phyloP scores from a whole-genome alignment of 2,888 invertebrate genomes.

The Acronicta alni region DNA sequence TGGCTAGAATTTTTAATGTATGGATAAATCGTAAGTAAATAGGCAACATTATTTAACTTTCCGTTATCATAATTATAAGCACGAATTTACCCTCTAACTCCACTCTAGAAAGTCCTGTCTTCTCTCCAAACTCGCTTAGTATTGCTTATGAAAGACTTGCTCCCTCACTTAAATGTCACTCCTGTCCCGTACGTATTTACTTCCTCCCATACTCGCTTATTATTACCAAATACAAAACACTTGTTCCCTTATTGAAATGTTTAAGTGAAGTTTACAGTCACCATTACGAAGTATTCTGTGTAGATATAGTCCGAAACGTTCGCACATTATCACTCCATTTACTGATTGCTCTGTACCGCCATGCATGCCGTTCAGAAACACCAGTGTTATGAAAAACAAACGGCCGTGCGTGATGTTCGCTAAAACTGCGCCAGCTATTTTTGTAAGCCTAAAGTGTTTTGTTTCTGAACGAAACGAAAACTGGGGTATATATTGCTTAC shows the following conservation, averaged over 20 bases:
- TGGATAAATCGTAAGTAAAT: too few species aligned
- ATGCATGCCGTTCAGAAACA: constrained; percentile 9
- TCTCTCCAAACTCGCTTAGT: too few species aligned
- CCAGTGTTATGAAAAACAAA: constrained; percentile 45
- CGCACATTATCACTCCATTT: constrained; percentile 10
- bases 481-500: constrained; percentile 16
- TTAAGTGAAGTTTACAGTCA: background rate
- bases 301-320: background rate
- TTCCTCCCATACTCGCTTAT: too few species aligned
- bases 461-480: constrained; percentile 16
- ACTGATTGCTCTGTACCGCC: background rate
- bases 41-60: too few species aligned
- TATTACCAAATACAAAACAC: too few species aligned
- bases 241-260: background rate
- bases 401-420: constrained; percentile 36
- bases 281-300: background rate
- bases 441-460: constrained; percentile 25
- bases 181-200: background rate
- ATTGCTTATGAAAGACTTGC: too few species aligned
- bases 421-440: constrained; percentile 31
- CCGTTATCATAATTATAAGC: too few species aligned
- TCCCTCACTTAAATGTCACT: background rate
- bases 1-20: too few species aligned
- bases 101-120: too few species aligned
- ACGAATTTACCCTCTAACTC: too few species aligned